phyloP scores from a whole-genome alignment of 2,113 vertebrate species.

The Trochalopteron elliotii region DNA sequence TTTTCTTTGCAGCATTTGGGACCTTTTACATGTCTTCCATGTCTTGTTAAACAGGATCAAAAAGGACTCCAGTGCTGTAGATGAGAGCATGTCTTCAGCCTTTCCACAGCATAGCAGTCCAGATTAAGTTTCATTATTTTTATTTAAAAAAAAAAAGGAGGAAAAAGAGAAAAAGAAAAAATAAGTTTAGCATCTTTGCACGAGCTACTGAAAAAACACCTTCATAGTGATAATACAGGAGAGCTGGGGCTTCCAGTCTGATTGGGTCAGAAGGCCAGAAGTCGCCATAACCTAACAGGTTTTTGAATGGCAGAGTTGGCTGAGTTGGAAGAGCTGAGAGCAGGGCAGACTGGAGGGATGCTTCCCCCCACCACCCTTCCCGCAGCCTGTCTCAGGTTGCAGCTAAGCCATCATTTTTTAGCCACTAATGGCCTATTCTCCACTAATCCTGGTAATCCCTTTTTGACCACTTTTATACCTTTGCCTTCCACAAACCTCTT shows the following conservation, averaged over 20 bases:
- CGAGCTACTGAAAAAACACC: background rate
- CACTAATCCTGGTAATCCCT: conserved; percentile 38
- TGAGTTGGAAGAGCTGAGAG: background rate
- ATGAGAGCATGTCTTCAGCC: background rate
- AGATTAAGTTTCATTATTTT: background rate
- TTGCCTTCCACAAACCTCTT: conserved; percentile 12
- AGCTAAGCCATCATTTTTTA: conserved; percentile 52
- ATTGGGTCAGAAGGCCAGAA: background rate
- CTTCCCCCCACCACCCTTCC: background rate
- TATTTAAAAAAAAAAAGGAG: background rate
- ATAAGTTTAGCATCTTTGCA: background rate
- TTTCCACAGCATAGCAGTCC: conserved; percentile 2
- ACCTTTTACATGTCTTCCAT: conserved; percentile 30
- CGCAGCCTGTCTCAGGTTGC: background rate
- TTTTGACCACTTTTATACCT: conserved; percentile 49
- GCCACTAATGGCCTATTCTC: conserved; percentile 45
- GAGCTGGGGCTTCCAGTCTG: background rate
- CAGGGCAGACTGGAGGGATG: background rate
- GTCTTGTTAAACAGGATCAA: conserved; percentile 40
- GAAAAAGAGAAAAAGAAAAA: background rate
- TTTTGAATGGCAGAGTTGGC: background rate
- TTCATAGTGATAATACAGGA: conserved; percentile 15
- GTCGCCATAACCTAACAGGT: background rate
- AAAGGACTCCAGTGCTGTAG: background rate
- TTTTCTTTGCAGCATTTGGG: conserved; percentile 36